Evolutionary conservation across 2,888 invertebrate species (phyloP), one percentile per base, ranked within the genome.

Genomic region (Leucophora obtusa): DNA sequence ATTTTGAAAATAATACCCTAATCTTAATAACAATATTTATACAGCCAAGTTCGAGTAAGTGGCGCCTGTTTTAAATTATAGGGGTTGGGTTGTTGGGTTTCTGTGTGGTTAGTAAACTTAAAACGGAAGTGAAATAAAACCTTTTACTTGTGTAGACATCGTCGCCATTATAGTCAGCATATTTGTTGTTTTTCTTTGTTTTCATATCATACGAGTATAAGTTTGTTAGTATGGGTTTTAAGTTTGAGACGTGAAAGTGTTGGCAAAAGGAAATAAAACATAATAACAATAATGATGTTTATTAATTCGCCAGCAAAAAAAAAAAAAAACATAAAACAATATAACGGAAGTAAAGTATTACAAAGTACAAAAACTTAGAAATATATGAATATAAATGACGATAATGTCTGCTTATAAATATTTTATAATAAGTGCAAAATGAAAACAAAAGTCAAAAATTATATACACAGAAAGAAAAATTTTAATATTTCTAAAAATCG

Each of bases 251-350:
- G 74, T 65, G 79, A 74, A 74, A 74, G 75, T 75, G 75, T 75
- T 79, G 60, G 60, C 59, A 74, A 74, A 66, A 71, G 79, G 79
- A 79, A 71, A 71, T 71, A 62, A 75, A 79, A 75, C 62, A 79
- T 74, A 74, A 79, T 70, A 75, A 80, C 63, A 77, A 71, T 69
- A 81, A 77, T 63, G 72, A 77, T 65, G 59, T 70, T 76, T 77
- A 77, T 81, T 81, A 81, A 81, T 81, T 68, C 65, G 68, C 63
- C 69, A 63, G 11, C 28, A 73, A 50, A 21, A 33, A 9, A 21
- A 60, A 56, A 72, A 56, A 63, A 24, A 58, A 38, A 54, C 24
- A 62, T 28, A 62, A 63, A 7, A 24, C 21, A 59, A 9, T 38
- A 47, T 6, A 47, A 47, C 77, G 77, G 77, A 77, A 54, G 54